Conservation (phyloP, 2,888 invertebrate genomes). For the Synanthedon myopaeformis region DNA sequence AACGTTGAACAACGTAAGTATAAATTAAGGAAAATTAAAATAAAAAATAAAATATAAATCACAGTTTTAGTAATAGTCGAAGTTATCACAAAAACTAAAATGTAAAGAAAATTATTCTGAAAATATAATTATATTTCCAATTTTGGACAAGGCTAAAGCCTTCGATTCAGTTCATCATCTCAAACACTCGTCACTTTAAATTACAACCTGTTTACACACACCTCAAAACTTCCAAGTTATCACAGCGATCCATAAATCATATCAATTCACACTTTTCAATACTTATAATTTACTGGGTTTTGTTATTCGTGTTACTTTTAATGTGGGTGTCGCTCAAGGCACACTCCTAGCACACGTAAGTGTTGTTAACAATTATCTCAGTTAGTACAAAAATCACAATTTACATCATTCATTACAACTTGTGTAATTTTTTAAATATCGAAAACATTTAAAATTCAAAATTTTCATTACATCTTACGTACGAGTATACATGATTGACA, state of each 20-base stretch:
- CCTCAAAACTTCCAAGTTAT: conserved; percentile 34
- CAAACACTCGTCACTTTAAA: conserved; percentile 17
- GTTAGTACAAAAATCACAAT: too few relatives aligned
- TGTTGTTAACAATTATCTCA: too few relatives aligned
- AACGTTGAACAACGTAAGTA: conserved; percentile 6
- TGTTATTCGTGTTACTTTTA: conserved; percentile 22
- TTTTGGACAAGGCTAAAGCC: conserved; percentile 30
- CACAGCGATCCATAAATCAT: conserved; percentile 42
- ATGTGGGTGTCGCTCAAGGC: conserved; percentile 43
- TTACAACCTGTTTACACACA: conserved; percentile 23
- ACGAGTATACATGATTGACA: too few relatives aligned
- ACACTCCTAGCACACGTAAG: conserved; percentile 38
- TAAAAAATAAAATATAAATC: conserved; percentile 36
- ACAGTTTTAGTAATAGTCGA: conserved; percentile 48
- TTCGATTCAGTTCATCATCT: conserved; percentile 28
- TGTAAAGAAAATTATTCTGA: conserved; percentile 19
- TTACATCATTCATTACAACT: too few relatives aligned
- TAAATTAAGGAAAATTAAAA: conserved; percentile 18
- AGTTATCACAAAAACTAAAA: conserved; percentile 45
- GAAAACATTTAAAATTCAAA: too few relatives aligned
- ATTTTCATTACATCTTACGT: too few relatives aligned
- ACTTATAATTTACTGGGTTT: conserved; percentile 11
- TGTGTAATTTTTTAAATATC: too few relatives aligned
- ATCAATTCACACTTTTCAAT: conserved; percentile 11
- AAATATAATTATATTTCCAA: conserved; percentile 18